phyloP scores from a whole-genome alignment of 1,140 invertebrate genomes.

The Lordiphosa clarofinis region DNA sequence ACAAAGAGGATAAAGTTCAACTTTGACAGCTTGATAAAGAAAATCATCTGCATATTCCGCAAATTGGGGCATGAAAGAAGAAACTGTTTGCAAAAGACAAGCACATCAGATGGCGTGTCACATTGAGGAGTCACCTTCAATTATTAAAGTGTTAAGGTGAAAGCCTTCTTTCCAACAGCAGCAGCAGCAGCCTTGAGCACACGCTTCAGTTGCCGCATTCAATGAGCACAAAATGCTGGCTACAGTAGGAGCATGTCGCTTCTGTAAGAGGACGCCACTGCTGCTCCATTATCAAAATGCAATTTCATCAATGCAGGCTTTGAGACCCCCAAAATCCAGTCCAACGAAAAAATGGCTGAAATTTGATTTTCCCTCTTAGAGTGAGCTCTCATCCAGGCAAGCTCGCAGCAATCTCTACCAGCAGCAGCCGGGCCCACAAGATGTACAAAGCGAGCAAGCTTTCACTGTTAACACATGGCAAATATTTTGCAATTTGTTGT shows the following conservation, averaged over 20 bases:
- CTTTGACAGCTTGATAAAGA: slow-evolving; percentile 12
- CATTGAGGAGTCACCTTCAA: slow-evolving; percentile 32
- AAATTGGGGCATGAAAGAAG: neutral
- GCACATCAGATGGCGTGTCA: slow-evolving; percentile 3
- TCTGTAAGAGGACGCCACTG: slow-evolving; percentile 9
- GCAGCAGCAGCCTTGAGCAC: slow-evolving; percentile 26
- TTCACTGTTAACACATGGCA: slow-evolving; percentile 25
- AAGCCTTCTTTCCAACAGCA: slow-evolving; percentile 19
- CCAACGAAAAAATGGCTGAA: slow-evolving; percentile 52
- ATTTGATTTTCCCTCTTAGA: slow-evolving; percentile 62
- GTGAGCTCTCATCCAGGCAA: slow-evolving; percentile 33
- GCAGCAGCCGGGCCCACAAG: slow-evolving; percentile 18
- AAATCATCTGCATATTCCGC: slow-evolving; percentile 6
- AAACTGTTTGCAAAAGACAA: neutral
- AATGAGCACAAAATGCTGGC: slow-evolving; percentile 32
- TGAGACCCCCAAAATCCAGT: slow-evolving; percentile 52
- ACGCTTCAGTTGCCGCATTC: slow-evolving; percentile 51
- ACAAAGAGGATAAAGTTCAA: slow-evolving; percentile 3
- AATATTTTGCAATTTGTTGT: slow-evolving; percentile 49
- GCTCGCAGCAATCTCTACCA: slow-evolving; percentile 20
- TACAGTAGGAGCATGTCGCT: slow-evolving; percentile 2
- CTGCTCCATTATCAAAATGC: slow-evolving; percentile 60
- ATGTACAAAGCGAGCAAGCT: slow-evolving; percentile 26
- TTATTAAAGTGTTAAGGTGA: slow-evolving; percentile 33
- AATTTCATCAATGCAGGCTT: slow-evolving; percentile 60